Base-by-base conservation (phyloP, 2,113 vertebrate genomes). In the Mobula birostris region DNA sequence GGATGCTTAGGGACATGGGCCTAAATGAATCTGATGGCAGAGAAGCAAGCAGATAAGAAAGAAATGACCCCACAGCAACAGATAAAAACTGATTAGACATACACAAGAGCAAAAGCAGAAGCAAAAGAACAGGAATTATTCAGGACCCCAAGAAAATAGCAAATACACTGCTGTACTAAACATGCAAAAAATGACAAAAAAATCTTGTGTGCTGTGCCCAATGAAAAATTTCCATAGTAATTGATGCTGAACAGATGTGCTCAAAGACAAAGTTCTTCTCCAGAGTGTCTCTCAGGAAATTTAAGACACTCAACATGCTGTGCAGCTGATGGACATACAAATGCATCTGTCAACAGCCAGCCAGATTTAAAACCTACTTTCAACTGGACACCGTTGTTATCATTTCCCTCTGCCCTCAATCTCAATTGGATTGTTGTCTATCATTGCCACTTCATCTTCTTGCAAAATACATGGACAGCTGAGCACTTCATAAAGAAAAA, bases 341-440 rank as follows among this genome's bases (percentile, higher is more conserved):
- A 61, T 88, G 29, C 29, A n/a, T 88, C 85, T 63, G 12, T 11
- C 11, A 63, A 7, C 85, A 88, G 27, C n/a, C 61, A 88, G 48
- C 56, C 83, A 29, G 85, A 88, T 88, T 6, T 63, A 66, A 88
- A 88, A 88, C 58, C 85, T 66, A 87, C n/a, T 88, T 88, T 88
- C 58, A 27, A 32, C 11, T 32, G 1, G 90, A 32, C 66, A 93
- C 19, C 32, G 32, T 21, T 74, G 68, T 93, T 93, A 27, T 48
- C 21, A 72, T 48, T 90, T 63, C 58, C 58, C n/a, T 63, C 36
- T 36, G 74, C 8, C 72, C 21, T n/a, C 70, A 56, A 74, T 24
- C 19, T 66, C 90, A 72, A 7, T 74, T 7, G 72, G 63, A 36
- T 56, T 24, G 68, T 74, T 92, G 72, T 27, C 36, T 36, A 48